Evolutionary conservation across 1,140 invertebrate species (phyloP).

Genomic region (Zaprionus nigranus): DNA sequence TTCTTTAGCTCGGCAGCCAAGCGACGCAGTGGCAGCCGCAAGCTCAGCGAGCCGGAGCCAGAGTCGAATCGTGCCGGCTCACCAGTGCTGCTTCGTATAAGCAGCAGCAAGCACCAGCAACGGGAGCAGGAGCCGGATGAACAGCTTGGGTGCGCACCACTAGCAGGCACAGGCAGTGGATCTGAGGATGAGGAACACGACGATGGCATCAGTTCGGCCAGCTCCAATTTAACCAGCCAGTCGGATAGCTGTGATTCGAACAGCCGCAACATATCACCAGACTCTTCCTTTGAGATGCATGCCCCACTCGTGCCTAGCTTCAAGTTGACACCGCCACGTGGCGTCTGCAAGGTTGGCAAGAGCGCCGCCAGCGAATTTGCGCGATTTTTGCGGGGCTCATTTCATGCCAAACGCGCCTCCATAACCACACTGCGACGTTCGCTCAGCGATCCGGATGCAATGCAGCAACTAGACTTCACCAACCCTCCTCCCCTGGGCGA

Average conservation of each 20-base stretch:
- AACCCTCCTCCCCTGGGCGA: constrained; percentile 63
- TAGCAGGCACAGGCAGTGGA: constrained; percentile 27
- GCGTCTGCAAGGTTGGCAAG: constrained; percentile 53
- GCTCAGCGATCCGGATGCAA: constrained; percentile 76
- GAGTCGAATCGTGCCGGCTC: constrained; percentile 46
- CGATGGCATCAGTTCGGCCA: constrained; percentile 74
- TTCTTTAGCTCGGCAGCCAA: constrained; percentile 76
- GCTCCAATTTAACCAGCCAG: constrained; percentile 65
- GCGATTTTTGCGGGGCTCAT: constrained; percentile 72
- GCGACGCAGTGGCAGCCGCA: constrained; percentile 55
- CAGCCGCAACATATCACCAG: constrained; percentile 74
- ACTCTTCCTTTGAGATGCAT: constrained; percentile 83
- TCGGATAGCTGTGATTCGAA: constrained; percentile 49
- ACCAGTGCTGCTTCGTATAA: constrained; percentile 63
- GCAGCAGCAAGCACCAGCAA: constrained; percentile 20
- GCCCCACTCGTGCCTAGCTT: constrained; percentile 80
- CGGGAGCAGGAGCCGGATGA: constrained; percentile 24
- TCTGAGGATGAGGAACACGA: constrained; percentile 69
- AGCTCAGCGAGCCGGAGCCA: constrained; percentile 57
- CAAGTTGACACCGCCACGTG: constrained; percentile 78
- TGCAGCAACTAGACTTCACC: constrained; percentile 77
- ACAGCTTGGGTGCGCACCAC: constrained; percentile 60
- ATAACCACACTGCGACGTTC: constrained; percentile 73
- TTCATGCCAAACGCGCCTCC: constrained; percentile 76
- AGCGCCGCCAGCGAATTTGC: constrained; percentile 75